These are phyloP conservation scores for Microcebus tavaratra DNA, from an alignment of 2,113 vertebrate species.

Conservation along the genomic window DNA sequence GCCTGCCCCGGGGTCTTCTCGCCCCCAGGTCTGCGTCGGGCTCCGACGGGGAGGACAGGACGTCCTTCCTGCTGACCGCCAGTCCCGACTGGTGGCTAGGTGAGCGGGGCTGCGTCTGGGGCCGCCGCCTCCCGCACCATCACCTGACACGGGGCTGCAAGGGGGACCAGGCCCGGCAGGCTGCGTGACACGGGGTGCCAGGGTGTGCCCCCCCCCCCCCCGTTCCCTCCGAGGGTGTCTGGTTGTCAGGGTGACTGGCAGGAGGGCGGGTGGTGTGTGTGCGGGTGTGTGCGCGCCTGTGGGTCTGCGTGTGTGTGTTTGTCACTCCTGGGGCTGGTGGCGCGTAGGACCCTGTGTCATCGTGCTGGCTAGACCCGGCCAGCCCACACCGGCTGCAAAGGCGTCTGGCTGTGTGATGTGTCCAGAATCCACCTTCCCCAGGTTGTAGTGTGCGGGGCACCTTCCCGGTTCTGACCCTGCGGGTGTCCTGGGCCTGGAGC, in stretches of 20 bases:
- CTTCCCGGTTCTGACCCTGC: rapidly evolving
- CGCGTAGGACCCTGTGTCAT: rapidly evolving
- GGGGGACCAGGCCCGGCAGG: rapidly evolving
- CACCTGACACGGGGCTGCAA: rapidly evolving
- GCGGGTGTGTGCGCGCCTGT: no score
- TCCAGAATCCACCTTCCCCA: rapidly evolving
- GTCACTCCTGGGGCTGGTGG: neutral
- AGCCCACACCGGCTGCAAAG: rapidly evolving
- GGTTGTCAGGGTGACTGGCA: rapidly evolving
- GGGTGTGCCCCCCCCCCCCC: rapidly evolving
- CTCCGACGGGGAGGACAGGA: neutral
- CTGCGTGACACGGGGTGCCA: rapidly evolving
- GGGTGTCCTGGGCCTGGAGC: neutral
- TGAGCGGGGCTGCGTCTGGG: neutral
- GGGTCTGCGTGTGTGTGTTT: neutral
- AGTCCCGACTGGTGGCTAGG: slow-evolving; percentile 60
- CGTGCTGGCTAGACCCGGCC: rapidly evolving
- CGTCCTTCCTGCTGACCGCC: neutral
- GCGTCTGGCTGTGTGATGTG: rapidly evolving
- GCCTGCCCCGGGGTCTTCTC: neutral
- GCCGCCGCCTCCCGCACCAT: neutral
- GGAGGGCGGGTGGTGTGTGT: rapidly evolving
- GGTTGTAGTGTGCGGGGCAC: rapidly evolving
- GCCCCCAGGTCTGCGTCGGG: neutral
- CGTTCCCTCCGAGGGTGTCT: rapidly evolving